A percentile compares a stretch with the other conserved stretches of the same genome.
Evolutionary conservation across 2,113 vertebrate genomes (phyloP).

Genomic region (Alaudala cheleensis): DNA sequence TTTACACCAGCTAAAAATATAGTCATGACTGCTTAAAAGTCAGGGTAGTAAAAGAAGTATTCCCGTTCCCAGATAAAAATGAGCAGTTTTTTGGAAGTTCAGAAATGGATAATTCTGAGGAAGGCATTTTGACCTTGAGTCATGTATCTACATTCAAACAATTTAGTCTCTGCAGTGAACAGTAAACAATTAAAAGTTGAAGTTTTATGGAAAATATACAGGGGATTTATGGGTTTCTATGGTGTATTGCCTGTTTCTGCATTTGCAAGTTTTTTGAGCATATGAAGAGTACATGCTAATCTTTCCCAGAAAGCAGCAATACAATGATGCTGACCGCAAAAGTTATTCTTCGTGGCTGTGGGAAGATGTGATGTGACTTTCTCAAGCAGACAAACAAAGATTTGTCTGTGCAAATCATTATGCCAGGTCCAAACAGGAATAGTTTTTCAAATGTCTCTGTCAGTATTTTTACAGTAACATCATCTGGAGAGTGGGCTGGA

Average conservation of each 20-base stretch:
- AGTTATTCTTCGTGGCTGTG: background rate
- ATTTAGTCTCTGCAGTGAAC: background rate
- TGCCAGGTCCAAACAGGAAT: background rate
- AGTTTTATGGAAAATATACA: background rate
- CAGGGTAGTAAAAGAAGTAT: background rate
- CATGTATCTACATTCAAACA: background rate
- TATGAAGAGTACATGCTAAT: background rate
- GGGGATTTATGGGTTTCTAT: background rate
- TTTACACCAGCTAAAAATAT: conserved; percentile 42
- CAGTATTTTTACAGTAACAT: background rate
- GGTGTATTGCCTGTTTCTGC: background rate
- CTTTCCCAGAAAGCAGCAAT: background rate
- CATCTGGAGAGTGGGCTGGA: background rate
- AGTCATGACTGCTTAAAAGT: background rate
- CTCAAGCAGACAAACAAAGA: background rate
- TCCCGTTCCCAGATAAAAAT: background rate
- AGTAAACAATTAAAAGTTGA: background rate
- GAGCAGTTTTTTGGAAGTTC: background rate
- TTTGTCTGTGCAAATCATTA: background rate
- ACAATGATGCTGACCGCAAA: background rate
- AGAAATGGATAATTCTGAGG: background rate
- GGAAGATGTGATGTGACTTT: background rate
- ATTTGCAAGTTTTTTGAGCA: background rate
- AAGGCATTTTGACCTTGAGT: background rate
- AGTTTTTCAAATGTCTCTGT: background rate